Base-by-base conservation (phyloP, 23 tunicate species). In the Diplosoma virens region DNA sequence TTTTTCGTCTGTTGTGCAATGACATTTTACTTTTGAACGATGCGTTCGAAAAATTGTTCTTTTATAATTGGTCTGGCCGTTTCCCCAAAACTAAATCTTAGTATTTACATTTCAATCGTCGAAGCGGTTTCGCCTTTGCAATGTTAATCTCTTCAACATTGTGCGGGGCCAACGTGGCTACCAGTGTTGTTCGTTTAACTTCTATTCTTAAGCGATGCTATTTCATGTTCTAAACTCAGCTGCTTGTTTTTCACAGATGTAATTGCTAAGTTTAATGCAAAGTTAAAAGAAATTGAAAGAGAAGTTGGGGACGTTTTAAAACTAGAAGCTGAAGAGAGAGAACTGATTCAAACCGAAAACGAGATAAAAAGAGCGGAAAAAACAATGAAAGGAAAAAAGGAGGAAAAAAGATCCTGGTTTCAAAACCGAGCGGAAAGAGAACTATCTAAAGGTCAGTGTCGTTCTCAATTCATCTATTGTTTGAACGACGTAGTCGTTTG, bases 321-420 rank as follows among this genome's bases (percentile, higher is more conserved):
- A 36, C 79, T 93, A 86, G 98, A 93, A 56, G 79, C 79, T 0
- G 61, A 82, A 1, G 98, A 93, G 41, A 86, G 79, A 66, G 71
- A 78, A 28, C 37, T 86, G 18, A 32, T 86, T 25, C 72, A 88
- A 33, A 37, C 88, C 17, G 98, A 93, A 78, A 86, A 86, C 32
- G 94, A 93, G 73, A 33, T 93, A 0, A 73, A 63, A 21, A 86
- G 79, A 55, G 94, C 79, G 16, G 89, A 93, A 31, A 82, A 81
- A 35, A 64, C 78, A 2, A 33, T 93, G 25, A 77, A 82, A 37
- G 80, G 81, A 21, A 79, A 78, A 59, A 59, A 35, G 9, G 60
- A 79, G 7, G 93, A 82, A 30, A 86, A 93, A 65, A 68, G 98
- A 74, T 41, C 22, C 23, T 93, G 98, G 98, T 93, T 93, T 73